Percentiles rank a stretch among this genome's conserved stretches.
Evolutionary conservation across 2,888 invertebrate genomes (phyloP).

Genomic region (Chaetogeoica ovagalla): DNA sequence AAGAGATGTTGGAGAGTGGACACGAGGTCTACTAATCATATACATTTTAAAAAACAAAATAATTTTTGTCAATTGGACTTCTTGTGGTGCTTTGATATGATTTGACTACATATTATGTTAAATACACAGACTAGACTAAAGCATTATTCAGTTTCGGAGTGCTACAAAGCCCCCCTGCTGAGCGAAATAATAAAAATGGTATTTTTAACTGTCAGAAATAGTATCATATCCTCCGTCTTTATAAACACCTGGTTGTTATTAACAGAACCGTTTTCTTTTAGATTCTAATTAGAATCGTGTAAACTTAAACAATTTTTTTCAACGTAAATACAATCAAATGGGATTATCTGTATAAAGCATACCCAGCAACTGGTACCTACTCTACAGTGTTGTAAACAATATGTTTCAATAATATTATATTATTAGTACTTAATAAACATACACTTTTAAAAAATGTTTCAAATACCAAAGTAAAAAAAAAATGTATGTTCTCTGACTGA

Average conservation of each 20-base stretch:
- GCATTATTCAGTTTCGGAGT: not conserved
- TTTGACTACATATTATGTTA: not conserved
- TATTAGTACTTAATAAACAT: too few species aligned
- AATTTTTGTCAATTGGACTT: not conserved
- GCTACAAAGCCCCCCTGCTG: slow-evolving; percentile 22
- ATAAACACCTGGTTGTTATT: slow-evolving; percentile 1
- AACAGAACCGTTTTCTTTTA: not conserved
- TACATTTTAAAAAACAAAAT: slow-evolving; percentile 14
- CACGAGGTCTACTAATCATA: not conserved
- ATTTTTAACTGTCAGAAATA: slow-evolving; percentile 28
- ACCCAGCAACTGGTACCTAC: too few species aligned
- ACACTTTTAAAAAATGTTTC: too few species aligned
- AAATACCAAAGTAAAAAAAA: too few species aligned
- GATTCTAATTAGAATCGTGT: not conserved
- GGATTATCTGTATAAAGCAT: too few species aligned
- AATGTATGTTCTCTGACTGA: too few species aligned
- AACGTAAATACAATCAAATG: too few species aligned
- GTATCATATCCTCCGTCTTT: not conserved
- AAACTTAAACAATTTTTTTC: not conserved
- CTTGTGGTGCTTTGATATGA: not conserved
- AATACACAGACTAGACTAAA: not conserved
- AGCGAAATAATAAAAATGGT: slow-evolving; percentile 7
- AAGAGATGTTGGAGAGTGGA: not conserved
- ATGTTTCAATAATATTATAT: too few species aligned
- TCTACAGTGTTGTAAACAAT: too few species aligned